These are phyloP conservation scores for Proterorhinus semilunaris DNA, from an alignment of 2,113 vertebrate genomes.

Conservation along the genomic window DNA sequence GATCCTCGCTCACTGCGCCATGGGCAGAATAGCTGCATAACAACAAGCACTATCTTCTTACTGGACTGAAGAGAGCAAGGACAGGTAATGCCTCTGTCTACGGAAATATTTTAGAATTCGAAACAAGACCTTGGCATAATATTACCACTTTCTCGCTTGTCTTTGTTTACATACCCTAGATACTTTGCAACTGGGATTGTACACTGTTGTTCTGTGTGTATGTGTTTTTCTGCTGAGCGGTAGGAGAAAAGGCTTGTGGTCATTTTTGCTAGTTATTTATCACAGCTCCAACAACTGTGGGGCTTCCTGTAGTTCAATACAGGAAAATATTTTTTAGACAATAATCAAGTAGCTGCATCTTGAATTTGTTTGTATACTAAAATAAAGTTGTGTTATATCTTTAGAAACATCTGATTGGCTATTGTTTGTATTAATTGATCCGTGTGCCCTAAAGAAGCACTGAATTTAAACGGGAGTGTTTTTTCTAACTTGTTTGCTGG, in stretches of 20 bases:
- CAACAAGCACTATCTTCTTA: slow-evolving; percentile 52
- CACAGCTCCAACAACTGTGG: slow-evolving; percentile 4
- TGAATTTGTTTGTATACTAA: background rate
- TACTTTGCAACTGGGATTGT: slow-evolving; percentile 26
- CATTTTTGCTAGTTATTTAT: slow-evolving; percentile 39
- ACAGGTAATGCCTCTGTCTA: slow-evolving; percentile 60
- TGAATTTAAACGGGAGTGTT: no score
- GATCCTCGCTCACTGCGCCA: slow-evolving; percentile 41
- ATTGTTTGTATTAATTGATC: no score
- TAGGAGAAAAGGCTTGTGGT: slow-evolving; percentile 50
- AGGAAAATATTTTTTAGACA: slow-evolving; percentile 13
- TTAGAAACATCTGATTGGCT: no score
- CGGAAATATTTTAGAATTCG: slow-evolving; percentile 53
- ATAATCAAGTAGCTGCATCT: background rate
- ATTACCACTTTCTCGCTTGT: slow-evolving; percentile 45
- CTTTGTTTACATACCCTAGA: slow-evolving; percentile 56
- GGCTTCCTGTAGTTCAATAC: background rate
- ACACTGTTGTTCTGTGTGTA: background rate
- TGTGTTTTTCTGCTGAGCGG: slow-evolving; percentile 32
- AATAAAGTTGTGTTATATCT: background rate
- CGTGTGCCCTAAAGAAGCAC: no score
- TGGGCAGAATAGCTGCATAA: slow-evolving; percentile 55
- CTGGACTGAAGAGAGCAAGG: slow-evolving; percentile 56
- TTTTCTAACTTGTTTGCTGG: no score
- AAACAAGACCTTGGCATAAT: slow-evolving; percentile 64